These are phyloP conservation scores for Hylaeus anthracinus DNA, from an alignment of 1,140 invertebrate species.

Conservation along the genomic window DNA sequence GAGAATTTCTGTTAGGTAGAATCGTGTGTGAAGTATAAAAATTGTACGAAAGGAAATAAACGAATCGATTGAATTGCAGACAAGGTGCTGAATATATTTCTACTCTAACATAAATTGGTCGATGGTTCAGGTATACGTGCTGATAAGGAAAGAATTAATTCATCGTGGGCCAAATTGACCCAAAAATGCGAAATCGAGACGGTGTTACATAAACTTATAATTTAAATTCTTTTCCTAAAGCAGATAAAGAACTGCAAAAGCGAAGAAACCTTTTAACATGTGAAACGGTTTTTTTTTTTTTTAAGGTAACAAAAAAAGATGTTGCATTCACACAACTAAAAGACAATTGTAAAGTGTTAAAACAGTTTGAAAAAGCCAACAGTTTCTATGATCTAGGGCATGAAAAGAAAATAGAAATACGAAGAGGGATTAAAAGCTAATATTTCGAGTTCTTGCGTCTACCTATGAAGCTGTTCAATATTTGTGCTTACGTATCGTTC, in stretches of 20 bases:
- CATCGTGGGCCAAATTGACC: too few relatives aligned
- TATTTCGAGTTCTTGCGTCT: neutral
- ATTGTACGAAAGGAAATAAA: neutral
- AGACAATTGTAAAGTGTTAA: neutral
- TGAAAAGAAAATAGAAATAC: neutral
- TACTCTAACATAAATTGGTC: neutral
- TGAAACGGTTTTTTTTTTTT: neutral
- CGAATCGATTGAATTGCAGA: neutral
- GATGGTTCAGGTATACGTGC: neutral
- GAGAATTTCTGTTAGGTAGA: too few relatives aligned
- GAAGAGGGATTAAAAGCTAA: neutral
- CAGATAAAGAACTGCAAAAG: neutral
- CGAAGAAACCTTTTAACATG: neutral
- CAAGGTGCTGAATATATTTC: neutral
- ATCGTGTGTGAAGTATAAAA: neutral
- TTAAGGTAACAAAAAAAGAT: neutral
- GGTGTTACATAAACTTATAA: neutral
- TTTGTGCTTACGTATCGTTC: slow-evolving; percentile 77
- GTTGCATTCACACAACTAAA: neutral
- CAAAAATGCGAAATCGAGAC: neutral
- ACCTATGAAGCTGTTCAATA: slow-evolving; percentile 26
- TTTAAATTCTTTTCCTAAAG: neutral
- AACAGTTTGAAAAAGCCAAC: neutral
- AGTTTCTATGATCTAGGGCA: neutral
- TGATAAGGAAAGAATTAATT: neutral